Percentiles rank a stretch among this genome's conserved stretches.
Conservation (phyloP, 2,888 invertebrate species). For the Cylindroiulus punctatus region DNA sequence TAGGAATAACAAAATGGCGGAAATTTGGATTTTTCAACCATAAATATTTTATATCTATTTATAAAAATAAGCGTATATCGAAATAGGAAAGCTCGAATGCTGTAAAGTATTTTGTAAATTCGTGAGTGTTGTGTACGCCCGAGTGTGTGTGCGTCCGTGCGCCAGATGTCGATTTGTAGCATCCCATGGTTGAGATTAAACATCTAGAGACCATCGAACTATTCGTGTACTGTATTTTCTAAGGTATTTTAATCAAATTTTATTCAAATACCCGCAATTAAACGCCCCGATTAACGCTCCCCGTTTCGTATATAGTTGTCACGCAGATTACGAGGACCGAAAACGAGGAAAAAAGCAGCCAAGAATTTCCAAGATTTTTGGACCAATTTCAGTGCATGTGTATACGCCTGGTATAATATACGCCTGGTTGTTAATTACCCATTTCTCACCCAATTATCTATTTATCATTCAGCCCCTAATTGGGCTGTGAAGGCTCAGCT, state of each 20-base stretch:
- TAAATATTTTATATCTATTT: not conserved
- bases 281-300: not conserved
- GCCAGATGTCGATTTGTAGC: not conserved
- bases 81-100: not conserved
- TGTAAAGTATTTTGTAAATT: not conserved
- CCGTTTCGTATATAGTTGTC: not conserved
- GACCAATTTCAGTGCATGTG: not conserved
- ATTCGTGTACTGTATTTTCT: not conserved
- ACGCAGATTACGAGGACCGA: not conserved
- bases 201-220: not conserved
- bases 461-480: not conserved
- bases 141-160: not conserved
- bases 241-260: too few species aligned
- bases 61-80: not conserved
- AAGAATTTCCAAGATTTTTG: not conserved
- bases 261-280: not conserved
- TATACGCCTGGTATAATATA: not conserved
- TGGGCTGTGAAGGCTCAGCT: not conserved
- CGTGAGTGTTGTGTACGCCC: not conserved
- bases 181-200: not conserved
- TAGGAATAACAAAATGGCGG: not conserved
- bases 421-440: not conserved
- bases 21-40: not conserved
- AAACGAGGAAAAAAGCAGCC: not conserved
- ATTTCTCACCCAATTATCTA: not conserved